Base-by-base conservation (phyloP, 2,888 invertebrate species). In the Eretmocerus hayati region DNA sequence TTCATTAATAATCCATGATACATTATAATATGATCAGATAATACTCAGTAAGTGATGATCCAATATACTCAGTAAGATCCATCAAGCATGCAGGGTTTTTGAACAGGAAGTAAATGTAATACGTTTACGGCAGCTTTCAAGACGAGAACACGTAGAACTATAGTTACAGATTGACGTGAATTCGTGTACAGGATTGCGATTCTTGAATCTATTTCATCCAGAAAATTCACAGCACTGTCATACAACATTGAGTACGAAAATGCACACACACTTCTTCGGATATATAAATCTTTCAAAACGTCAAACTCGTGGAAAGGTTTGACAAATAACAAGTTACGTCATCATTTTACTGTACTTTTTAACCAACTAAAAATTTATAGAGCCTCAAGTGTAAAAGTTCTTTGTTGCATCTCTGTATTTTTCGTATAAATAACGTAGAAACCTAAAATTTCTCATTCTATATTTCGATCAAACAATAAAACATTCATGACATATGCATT, bases 251-350 rank as follows among this genome's bases (percentile, higher is more conserved):
- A 39, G n/a, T n/a, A n/a, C n/a, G n/a, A n/a, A n/a, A n/a, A n/a
- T n/a, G n/a, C n/a, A n/a, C 33, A 39, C 42, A 44, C 41, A 16
- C 37, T 37, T 46, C 44, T 38, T 46, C 42, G 4, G n/a, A 33
- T 22, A 39, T 53, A 50, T 53, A 47, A 53, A 53, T 50, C 46
- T 47, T 53, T 49, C 50, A 47, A 50, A 53, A 47, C 36, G 44
- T 45, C 50, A 47, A 53, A 50, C 49, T 50, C 49, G 41, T 45
- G 19, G 22, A 21, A 20, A 42, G 41, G 47, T 47, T 50, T 38
- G 50, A 50, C 50, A 53, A 53, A 53, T 20, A 53, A 53, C 50
- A 53, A 50, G 26, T 32, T 42, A 33, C 45, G 21, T 36, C 39
- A 6, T 39, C 18, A 35, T 36, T 48, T 42, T 47, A 11, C 23